A percentile compares a stretch with the other conserved stretches of the same genome.
Evolutionary conservation across 2,797 vertebrate genomes (phyloP).

Genomic region (Geotrypetes seraphini): DNA sequence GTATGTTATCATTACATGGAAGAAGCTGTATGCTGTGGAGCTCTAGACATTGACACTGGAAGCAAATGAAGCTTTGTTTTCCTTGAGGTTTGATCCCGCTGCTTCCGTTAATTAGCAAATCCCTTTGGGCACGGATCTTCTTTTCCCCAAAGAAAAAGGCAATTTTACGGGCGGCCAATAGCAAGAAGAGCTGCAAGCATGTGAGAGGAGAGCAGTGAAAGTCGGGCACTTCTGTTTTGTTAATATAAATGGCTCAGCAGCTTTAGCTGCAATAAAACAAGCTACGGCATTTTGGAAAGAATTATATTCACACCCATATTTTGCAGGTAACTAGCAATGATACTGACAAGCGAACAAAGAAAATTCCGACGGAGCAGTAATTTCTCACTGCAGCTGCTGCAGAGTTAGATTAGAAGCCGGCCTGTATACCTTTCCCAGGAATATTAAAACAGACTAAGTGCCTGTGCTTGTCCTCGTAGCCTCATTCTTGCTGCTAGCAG

Average conservation of each 20-base stretch:
- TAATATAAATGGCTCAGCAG: constrained; percentile 13
- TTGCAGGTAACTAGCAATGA: constrained; percentile 33
- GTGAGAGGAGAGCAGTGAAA: constrained; percentile 3
- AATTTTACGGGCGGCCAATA: not conserved
- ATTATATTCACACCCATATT: too few relatives aligned
- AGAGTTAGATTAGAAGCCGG: constrained; percentile 57
- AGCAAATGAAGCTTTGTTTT: constrained; percentile 16
- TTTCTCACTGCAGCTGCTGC: constrained; percentile 66
- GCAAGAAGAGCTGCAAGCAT: constrained; percentile 3
- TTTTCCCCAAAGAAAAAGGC: constrained; percentile 11
- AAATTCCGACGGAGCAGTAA: constrained; percentile 40
- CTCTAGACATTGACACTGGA: too few relatives aligned
- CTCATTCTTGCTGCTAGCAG: constrained; percentile 88
- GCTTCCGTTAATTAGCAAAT: constrained; percentile 17
- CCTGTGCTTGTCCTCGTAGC: constrained; percentile 83
- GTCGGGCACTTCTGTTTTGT: too few relatives aligned
- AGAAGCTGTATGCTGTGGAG: too few relatives aligned
- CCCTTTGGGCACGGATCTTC: constrained; percentile 16
- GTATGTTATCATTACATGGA: too few relatives aligned
- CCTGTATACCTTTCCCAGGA: constrained; percentile 58
- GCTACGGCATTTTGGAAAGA: constrained; percentile 18
- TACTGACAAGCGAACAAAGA: constrained; percentile 53
- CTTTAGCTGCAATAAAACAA: constrained; percentile 21
- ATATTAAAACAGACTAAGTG: constrained; percentile 65
- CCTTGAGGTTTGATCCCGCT: not conserved